phyloP scores from a whole-genome alignment of 2,113 vertebrate species.

The Scortum barcoo region DNA sequence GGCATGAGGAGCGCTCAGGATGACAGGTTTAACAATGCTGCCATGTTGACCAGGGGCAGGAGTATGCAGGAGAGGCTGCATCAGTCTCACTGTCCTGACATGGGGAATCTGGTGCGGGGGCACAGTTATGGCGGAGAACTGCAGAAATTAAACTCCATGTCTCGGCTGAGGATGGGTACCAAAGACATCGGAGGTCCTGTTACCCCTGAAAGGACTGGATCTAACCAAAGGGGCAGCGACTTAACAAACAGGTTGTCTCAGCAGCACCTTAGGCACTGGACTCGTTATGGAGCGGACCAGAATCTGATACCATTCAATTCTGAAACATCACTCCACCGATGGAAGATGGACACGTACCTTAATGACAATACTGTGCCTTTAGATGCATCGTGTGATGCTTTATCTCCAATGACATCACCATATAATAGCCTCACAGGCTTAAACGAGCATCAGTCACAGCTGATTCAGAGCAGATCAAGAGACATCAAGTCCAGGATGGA shows the following conservation, averaged over 20 bases:
- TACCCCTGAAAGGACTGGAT: slow-evolving; percentile 63
- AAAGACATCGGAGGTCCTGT: slow-evolving; percentile 69
- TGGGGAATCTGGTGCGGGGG: slow-evolving; percentile 87
- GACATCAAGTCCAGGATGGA: slow-evolving; percentile 73
- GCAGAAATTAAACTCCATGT: slow-evolving; percentile 85
- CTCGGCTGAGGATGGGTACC: slow-evolving; percentile 82
- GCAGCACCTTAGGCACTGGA: slow-evolving; percentile 61
- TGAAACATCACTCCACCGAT: slow-evolving; percentile 89
- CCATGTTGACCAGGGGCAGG: slow-evolving; percentile 80
- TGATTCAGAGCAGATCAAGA: slow-evolving; percentile 46
- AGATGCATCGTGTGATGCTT: slow-evolving; percentile 78
- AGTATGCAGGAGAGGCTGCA: slow-evolving; percentile 87
- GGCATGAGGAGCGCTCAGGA: slow-evolving; percentile 64
- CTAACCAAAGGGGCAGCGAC: slow-evolving; percentile 15
- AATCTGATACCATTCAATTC: slow-evolving; percentile 82
- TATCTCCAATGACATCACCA: slow-evolving; percentile 85
- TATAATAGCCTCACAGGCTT: slow-evolving; percentile 81
- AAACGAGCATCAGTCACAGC: slow-evolving; percentile 64
- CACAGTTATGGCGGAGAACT: slow-evolving; percentile 92
- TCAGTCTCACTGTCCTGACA: slow-evolving; percentile 84
- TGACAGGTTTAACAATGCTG: slow-evolving; percentile 77
- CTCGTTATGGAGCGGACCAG: slow-evolving; percentile 66
- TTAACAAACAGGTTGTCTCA: slow-evolving; percentile 47
- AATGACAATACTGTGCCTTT: slow-evolving; percentile 79
- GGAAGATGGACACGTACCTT: slow-evolving; percentile 91